phyloP scores from a whole-genome alignment of 2,113 vertebrate genomes.

The Aythya baeri region DNA sequence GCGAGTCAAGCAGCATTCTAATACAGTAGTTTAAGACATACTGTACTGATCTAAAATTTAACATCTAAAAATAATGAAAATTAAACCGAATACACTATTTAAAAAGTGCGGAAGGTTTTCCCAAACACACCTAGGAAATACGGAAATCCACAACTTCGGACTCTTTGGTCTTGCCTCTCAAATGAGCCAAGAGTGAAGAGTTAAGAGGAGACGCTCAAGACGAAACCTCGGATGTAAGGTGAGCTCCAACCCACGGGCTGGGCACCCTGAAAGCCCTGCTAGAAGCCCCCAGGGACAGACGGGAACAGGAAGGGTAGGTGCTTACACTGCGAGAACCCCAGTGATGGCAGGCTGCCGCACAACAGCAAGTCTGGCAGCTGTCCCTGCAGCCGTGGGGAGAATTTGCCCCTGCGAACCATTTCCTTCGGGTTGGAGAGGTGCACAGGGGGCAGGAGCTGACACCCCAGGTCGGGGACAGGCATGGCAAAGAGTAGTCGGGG shows the following conservation, averaged over 20 bases:
- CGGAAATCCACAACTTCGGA: neutral
- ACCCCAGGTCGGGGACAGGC: rapidly evolving
- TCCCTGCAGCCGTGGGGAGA: neutral
- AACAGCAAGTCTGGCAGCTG: neutral
- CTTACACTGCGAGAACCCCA: rapidly evolving
- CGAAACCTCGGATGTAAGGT: rapidly evolving
- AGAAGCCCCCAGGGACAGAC: neutral
- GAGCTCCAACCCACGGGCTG: neutral
- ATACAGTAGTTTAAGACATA: slow-evolving; percentile 79
- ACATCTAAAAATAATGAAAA: slow-evolving; percentile 82
- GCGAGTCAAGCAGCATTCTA: slow-evolving; percentile 85
- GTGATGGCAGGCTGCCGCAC: rapidly evolving
- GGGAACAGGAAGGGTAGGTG: neutral
- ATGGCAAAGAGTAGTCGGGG: neutral
- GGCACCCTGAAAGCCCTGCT: neutral
- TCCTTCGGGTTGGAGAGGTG: neutral
- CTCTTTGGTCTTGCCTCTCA: neutral
- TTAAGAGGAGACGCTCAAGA: rapidly evolving
- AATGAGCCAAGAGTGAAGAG: neutral
- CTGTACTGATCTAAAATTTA: slow-evolving; percentile 79
- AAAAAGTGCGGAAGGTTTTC: neutral
- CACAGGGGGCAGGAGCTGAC: neutral
- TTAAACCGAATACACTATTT: slow-evolving; percentile 67
- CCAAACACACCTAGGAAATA: slow-evolving; percentile 29
- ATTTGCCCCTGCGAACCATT: neutral